Conservation (phyloP, 2,113 vertebrate genomes). For the Archilochus colubris region DNA sequence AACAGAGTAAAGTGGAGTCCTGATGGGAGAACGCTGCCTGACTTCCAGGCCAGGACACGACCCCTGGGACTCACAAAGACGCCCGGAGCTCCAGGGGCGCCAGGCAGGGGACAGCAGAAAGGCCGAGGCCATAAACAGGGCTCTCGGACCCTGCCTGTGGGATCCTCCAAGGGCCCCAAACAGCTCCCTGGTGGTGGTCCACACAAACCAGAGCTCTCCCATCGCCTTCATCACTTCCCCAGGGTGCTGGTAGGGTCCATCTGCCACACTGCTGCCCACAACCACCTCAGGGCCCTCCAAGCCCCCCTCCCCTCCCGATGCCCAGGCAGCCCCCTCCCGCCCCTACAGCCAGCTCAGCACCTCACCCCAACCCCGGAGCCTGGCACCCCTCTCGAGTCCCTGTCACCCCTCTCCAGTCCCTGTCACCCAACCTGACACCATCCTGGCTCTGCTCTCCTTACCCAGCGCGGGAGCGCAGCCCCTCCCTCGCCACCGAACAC, state of each 20-base stretch:
- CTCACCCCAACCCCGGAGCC: no score
- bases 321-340: no score
- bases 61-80: accelerated
- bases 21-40: background rate
- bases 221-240: background rate
- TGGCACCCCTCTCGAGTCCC: background rate
- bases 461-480: background rate
- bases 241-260: no score
- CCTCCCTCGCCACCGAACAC: background rate
- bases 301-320: no score
- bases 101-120: background rate
- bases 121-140: accelerated
- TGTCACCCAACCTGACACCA: background rate
- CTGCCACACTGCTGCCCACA: accelerated
- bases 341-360: background rate
- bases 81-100: background rate
- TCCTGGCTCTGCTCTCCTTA: background rate
- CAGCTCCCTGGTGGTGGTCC: background rate
- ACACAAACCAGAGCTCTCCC: background rate
- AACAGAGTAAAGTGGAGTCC: background rate
- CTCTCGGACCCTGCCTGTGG: background rate
- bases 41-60: background rate
- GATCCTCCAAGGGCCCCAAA: background rate
- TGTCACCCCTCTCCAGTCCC: background rate
- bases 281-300: background rate